Evolutionary conservation across 2,113 vertebrate genomes (phyloP), one percentile per base, ranked within the genome.

Genomic region (Sorex araneus): DNA sequence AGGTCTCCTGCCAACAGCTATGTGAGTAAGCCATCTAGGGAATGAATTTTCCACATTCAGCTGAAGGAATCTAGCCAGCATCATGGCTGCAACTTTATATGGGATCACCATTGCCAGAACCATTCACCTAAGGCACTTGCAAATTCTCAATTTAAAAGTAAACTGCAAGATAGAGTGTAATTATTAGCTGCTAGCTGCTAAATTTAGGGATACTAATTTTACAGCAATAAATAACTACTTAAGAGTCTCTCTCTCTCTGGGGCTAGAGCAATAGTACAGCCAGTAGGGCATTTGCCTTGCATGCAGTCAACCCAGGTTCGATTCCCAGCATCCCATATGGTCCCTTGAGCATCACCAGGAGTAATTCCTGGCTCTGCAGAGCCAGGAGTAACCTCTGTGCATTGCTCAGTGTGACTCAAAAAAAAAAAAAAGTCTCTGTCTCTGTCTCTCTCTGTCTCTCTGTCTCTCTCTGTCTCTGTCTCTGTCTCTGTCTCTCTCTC

Each of bases 111-210:
- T 11, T 79, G 12, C 4, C 84, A 67, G 34, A 94, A 77, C 19
- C 13, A 32, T 19, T 27, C 28, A 67, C 10, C 27, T 40, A n/a
- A 89, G 19, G 28, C 78, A 11, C 45, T 81, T 60, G 12, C 67
- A 34, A 85, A 73, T 45, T 90, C 32, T 25, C 74, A 43, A 75
- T 18, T 84, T 67, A 87, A 18, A 85, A 19, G 91, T 28, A 82
- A 73, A 25, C 16, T 0, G 79, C 32, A 77, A 15, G 40, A 63
- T 36, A 81, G 21, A 27, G 80, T 50, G 57, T 75, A 4, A 57
- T 40, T 45, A 67, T 47, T 83, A 82, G 18, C 7, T 64, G 47
- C 47, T 83, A 82, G 18, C 7, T 64, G 47, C 23, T 83, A 54
- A 75, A 36, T 57, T 90, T 47, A 80, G 40, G 43, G 11, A 27